Evolutionary conservation across 2,888 invertebrate genomes (phyloP).

Genomic region (Norana najaformis): DNA sequence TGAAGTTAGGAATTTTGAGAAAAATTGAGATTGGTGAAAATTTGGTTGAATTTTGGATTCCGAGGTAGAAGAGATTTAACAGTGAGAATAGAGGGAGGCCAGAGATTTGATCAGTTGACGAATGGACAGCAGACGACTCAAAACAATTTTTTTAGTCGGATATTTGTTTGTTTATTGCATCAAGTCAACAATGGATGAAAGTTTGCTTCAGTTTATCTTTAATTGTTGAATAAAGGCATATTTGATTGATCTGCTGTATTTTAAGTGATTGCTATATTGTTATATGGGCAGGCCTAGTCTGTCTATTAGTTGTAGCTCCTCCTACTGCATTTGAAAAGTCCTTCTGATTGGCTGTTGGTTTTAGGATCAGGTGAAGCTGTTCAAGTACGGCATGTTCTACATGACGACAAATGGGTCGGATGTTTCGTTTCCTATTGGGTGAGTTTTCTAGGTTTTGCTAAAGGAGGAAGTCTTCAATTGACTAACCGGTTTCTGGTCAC

Average conservation of each 20-base stretch:
- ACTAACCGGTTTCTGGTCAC: too few relatives aligned
- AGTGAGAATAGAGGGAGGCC: not conserved
- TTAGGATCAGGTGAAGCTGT: conserved; percentile 74
- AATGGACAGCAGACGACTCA: too few relatives aligned
- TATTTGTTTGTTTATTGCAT: not conserved
- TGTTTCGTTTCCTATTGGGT: conserved; percentile 80
- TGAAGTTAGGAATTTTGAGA: too few relatives aligned
- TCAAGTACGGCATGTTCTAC: conserved; percentile 89
- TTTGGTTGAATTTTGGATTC: not conserved
- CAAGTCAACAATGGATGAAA: too few relatives aligned
- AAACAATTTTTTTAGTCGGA: too few relatives aligned
- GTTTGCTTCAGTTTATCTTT: too few relatives aligned
- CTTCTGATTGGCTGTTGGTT: not conserved
- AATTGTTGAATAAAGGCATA: too few relatives aligned
- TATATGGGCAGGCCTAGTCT: too few relatives aligned
- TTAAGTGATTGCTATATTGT: too few relatives aligned
- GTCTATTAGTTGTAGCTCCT: too few relatives aligned
- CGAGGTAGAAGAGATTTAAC: not conserved
- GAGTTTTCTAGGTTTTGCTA: conserved; percentile 53
- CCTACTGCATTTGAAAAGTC: not conserved
- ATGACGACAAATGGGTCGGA: conserved; percentile 85
- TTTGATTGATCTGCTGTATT: too few relatives aligned
- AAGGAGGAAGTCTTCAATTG: not conserved
- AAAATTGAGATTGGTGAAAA: too few relatives aligned
- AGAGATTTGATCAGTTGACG: not conserved